Evolutionary conservation across 2,113 vertebrate species (phyloP).

Genomic region (Prunella fulvescens): DNA sequence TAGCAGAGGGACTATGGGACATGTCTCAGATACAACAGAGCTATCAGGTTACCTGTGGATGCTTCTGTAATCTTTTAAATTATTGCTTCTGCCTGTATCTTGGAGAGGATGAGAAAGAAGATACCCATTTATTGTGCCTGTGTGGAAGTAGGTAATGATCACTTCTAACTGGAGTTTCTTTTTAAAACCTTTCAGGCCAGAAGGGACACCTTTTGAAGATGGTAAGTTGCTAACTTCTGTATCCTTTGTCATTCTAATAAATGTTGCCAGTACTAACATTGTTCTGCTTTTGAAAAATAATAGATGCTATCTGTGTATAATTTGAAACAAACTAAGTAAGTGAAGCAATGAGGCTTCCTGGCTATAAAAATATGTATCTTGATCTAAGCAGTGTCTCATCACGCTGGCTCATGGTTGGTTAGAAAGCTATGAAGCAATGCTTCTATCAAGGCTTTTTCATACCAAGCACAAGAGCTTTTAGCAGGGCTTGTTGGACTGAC

Average conservation of each 20-base stretch:
- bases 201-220: constrained; percentile 98
- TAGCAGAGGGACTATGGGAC: not conserved
- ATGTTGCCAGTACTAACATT: not conserved
- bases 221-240: constrained; percentile 77
- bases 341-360: not conserved
- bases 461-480: not conserved
- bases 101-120: not conserved
- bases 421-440: not conserved
- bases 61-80: not conserved
- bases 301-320: not conserved
- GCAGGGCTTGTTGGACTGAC: not conserved
- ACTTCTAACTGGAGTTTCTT: constrained; percentile 51
- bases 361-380: not conserved
- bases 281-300: not conserved
- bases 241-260: not conserved
- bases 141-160: not conserved
- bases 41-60: not conserved
- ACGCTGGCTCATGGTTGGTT: not conserved
- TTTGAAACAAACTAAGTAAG: not conserved
- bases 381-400: not conserved
- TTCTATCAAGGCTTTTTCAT: not conserved
- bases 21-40: not conserved
- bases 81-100: not conserved
- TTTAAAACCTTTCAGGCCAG: constrained; percentile 82
- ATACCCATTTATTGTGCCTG: fast-evolving